Conservation (phyloP, 2,888 invertebrate genomes). For the Cylindroiulus punctatus region DNA sequence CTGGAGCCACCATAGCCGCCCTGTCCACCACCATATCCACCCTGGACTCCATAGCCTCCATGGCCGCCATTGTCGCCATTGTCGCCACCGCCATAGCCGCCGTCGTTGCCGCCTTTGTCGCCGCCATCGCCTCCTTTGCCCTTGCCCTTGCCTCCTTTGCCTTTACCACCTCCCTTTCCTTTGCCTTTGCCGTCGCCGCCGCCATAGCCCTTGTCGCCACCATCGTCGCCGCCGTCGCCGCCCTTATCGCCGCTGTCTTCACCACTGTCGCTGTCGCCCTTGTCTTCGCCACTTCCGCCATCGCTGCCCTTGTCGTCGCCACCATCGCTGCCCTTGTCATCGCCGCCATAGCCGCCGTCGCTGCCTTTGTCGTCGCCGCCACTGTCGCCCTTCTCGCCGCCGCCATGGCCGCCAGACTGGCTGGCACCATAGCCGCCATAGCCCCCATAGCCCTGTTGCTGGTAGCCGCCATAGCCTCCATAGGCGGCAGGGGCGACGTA, state of each 20-base stretch:
- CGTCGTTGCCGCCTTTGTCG: neutral
- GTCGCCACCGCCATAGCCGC: slow-evolving; percentile 36
- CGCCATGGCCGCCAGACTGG: neutral
- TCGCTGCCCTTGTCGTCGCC: neutral
- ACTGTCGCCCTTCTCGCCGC: neutral
- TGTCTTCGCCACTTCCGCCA: neutral
- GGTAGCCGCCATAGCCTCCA: slow-evolving; percentile 15
- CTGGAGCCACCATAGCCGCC: too few species aligned
- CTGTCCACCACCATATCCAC: slow-evolving; percentile 46
- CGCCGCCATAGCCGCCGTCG: neutral
- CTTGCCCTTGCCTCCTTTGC: neutral
- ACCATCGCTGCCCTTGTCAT: neutral
- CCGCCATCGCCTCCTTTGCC: slow-evolving; percentile 40
- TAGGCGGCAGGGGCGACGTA: neutral
- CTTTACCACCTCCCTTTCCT: neutral
- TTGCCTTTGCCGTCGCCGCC: neutral
- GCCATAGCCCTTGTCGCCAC: neutral
- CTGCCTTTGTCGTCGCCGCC: neutral
- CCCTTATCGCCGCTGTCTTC: neutral
- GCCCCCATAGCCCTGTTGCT: neutral
- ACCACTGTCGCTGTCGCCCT: neutral
- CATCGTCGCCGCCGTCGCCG: neutral
- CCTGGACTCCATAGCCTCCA: neutral
- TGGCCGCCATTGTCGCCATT: neutral
- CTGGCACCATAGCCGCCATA: slow-evolving; percentile 47